Conservation (phyloP, 2,113 vertebrate genomes). For the Abramis brama region DNA sequence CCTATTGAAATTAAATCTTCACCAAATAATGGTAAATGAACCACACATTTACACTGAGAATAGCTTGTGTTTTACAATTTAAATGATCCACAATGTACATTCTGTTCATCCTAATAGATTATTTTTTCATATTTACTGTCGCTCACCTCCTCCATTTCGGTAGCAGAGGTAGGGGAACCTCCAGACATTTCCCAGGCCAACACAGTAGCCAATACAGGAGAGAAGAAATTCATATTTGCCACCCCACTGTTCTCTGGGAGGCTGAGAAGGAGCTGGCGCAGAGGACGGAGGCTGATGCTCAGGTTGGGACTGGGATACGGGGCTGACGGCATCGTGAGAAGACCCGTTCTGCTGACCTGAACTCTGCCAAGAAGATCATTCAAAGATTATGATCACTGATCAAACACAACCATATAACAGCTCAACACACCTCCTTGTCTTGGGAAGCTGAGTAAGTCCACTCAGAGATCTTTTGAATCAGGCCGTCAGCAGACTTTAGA, state of each 20-base stretch:
- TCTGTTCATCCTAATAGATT: background rate
- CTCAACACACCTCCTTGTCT: background rate
- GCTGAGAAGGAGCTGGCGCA: background rate
- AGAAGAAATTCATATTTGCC: slow-evolving; percentile 83
- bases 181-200: slow-evolving; percentile 84
- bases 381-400: background rate
- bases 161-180: slow-evolving; percentile 84
- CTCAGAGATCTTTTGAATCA: too few relatives aligned
- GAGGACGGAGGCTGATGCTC: slow-evolving; percentile 38
- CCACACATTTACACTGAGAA: background rate
- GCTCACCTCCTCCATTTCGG: slow-evolving; percentile 85
- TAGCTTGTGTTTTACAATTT: background rate
- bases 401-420: background rate
- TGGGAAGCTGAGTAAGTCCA: background rate
- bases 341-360: slow-evolving; percentile 64
- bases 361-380: slow-evolving; percentile 56
- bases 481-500: background rate
- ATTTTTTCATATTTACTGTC: background rate
- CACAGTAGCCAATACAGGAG: slow-evolving; percentile 83
- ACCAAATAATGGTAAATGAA: background rate
- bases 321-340: slow-evolving; percentile 52
- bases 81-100: background rate
- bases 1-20: background rate
- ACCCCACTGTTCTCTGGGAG: slow-evolving; percentile 76
- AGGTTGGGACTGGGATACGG: slow-evolving; percentile 46